Evolutionary conservation across 1,140 invertebrate genomes (phyloP).

Genomic region (Subanguina moxae): DNA sequence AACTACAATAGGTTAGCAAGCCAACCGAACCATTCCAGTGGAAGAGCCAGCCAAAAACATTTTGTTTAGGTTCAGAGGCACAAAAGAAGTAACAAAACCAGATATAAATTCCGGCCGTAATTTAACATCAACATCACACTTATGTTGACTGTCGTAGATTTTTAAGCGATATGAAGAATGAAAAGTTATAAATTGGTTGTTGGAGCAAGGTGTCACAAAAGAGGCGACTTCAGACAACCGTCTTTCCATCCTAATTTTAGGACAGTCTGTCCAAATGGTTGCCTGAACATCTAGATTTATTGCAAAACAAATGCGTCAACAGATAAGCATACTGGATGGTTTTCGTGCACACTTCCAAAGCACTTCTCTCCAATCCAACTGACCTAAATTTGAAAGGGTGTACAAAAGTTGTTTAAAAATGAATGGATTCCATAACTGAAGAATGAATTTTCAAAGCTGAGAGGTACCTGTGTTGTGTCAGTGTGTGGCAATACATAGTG

Average conservation of each 20-base stretch:
- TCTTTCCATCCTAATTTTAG: neutral
- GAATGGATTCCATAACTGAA: neutral
- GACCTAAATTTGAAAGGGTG: neutral
- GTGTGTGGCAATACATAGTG: slow-evolving; percentile 15
- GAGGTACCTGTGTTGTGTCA: slow-evolving; percentile 7
- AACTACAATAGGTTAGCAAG: neutral
- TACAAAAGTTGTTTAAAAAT: neutral
- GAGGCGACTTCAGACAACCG: neutral
- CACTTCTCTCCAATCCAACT: neutral
- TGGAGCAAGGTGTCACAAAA: neutral
- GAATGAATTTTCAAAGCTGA: neutral
- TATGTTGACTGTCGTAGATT: slow-evolving; percentile 7
- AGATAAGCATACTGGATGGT: slow-evolving; percentile 1
- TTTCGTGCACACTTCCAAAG: neutral
- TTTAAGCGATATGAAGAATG: slow-evolving; percentile 7
- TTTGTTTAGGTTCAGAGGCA: slow-evolving; percentile 4
- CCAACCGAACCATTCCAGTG: slow-evolving; percentile 8
- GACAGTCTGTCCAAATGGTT: neutral
- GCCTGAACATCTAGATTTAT: neutral
- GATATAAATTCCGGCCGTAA: slow-evolving; percentile 3
- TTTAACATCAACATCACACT: neutral
- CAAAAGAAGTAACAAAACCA: slow-evolving; percentile 4
- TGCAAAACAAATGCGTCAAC: neutral
- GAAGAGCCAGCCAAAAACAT: slow-evolving; percentile 5
- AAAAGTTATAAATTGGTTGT: neutral